Evolutionary conservation across 2,888 invertebrate genomes (phyloP).

Genomic region (Tipula confusa): DNA sequence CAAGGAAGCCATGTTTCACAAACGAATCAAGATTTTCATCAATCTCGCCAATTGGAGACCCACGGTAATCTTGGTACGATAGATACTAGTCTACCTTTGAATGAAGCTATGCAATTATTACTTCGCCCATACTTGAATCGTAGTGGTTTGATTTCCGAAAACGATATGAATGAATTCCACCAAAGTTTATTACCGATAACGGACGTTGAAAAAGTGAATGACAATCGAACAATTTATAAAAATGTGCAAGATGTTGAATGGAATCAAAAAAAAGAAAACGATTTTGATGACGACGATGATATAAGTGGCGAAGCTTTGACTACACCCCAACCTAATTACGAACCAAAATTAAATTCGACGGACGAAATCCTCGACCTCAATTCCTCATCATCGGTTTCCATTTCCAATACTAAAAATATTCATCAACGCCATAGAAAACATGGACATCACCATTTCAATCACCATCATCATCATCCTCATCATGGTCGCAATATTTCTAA

Average conservation of each 20-base stretch:
- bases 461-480: background rate
- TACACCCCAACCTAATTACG: background rate
- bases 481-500: conserved; percentile 30
- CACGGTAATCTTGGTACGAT: background rate
- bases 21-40: background rate
- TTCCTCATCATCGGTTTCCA: background rate
- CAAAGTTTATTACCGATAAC: background rate
- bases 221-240: background rate
- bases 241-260: background rate
- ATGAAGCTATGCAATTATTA: conserved; percentile 44
- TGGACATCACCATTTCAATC: background rate
- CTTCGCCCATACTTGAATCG: conserved; percentile 45
- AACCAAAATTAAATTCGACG: background rate
- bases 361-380: background rate
- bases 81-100: conserved; percentile 38
- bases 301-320: background rate
- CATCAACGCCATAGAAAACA: background rate
- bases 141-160: conserved; percentile 41
- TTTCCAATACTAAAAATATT: background rate
- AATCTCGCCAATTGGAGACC: background rate
- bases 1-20: background rate
- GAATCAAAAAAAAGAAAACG: background rate
- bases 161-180: conserved; percentile 40
- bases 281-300: background rate
- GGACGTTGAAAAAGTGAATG: background rate